phyloP scores from a whole-genome alignment of 2,113 vertebrate genomes.

The Delphinapterus leucas region DNA sequence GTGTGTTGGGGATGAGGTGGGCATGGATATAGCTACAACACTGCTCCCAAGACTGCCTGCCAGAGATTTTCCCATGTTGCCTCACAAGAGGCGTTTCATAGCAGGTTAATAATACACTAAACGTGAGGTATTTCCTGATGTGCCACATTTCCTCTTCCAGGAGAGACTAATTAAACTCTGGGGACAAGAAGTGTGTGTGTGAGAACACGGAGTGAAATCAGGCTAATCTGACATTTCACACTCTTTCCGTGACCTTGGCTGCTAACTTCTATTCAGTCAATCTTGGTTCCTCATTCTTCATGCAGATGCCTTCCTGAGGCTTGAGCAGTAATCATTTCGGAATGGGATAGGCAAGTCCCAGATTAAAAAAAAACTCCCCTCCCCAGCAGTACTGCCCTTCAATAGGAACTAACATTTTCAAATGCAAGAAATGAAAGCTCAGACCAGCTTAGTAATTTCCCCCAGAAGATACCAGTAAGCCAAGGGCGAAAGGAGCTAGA shows the following conservation, averaged over 20 bases:
- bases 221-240: neutral
- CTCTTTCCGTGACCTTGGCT: slow-evolving; percentile 4
- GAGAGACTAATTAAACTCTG: slow-evolving; percentile 6
- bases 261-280: neutral
- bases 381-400: neutral
- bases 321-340: neutral
- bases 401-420: neutral
- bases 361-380: neutral
- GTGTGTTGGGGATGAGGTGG: neutral
- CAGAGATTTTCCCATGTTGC: neutral
- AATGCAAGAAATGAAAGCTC: neutral
- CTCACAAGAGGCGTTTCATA: neutral
- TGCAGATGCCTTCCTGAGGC: neutral
- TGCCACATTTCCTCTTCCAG: neutral
- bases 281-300: neutral
- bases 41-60: neutral
- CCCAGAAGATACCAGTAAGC: neutral
- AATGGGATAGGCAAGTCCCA: neutral
- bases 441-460: neutral
- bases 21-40: neutral
- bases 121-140: neutral
- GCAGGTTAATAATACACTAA: neutral
- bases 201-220: neutral
- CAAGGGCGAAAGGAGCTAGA: neutral
- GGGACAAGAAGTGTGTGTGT: neutral